phyloP scores from a whole-genome alignment of 2,113 vertebrate species.

The Paracanthobrama guichenoti region DNA sequence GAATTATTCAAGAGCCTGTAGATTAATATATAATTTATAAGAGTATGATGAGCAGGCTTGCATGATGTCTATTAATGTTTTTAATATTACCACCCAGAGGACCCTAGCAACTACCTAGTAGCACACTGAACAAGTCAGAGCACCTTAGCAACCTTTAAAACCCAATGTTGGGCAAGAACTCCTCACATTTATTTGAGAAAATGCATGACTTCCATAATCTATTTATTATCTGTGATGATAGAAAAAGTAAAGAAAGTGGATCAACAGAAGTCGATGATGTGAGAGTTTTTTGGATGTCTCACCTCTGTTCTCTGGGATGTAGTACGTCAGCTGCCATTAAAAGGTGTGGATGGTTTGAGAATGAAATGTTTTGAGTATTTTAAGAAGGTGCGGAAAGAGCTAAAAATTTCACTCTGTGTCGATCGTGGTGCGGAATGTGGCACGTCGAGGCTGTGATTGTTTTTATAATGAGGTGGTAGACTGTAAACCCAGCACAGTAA shows the following conservation, averaged over 20 bases:
- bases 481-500: conserved; percentile 8
- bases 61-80: neutral
- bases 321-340: conserved; percentile 10
- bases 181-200: neutral
- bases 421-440: neutral
- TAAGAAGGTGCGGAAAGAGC: conserved; percentile 2
- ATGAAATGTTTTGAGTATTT: neutral
- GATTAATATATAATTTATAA: conserved; percentile 11
- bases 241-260: neutral
- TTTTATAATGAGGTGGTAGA: conserved; percentile 28
- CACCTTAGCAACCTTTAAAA: neutral
- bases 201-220: neutral
- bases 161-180: neutral
- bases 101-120: neutral
- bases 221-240: neutral
- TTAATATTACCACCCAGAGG: neutral
- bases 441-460: neutral
- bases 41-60: neutral
- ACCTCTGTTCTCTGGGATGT: conserved; percentile 11
- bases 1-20: conserved; percentile 5
- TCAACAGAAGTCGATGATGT: neutral
- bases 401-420: conserved; percentile 5
- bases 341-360: conserved; percentile 5
- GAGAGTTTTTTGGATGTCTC: neutral
- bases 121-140: neutral